phyloP scores from a whole-genome alignment of 2,113 vertebrate genomes.

The Toxotes chatareus region DNA sequence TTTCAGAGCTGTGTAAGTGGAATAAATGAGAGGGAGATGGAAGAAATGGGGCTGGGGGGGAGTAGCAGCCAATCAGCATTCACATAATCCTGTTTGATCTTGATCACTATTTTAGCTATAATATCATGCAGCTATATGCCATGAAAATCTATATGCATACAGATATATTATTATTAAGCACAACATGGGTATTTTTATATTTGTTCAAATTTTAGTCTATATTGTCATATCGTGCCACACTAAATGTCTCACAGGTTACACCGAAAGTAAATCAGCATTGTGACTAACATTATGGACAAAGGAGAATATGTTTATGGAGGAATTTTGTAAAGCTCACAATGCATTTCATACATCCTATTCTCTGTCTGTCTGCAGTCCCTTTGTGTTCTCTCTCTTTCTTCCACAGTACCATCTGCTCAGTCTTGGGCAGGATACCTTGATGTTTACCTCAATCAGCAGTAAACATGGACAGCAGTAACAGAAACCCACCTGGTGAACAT shows the following conservation, averaged over 20 bases:
- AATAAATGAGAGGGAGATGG: background rate
- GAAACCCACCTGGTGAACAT: constrained; percentile 5
- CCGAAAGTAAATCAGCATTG: background rate
- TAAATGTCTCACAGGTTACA: background rate
- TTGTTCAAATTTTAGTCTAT: background rate
- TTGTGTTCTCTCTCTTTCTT: background rate
- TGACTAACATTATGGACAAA: background rate
- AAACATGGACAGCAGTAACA: constrained; percentile 1
- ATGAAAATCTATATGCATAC: background rate
- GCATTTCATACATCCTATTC: background rate
- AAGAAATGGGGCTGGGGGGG: background rate
- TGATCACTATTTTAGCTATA: background rate
- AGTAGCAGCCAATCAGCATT: background rate
- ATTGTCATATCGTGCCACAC: background rate
- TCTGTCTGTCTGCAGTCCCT: background rate
- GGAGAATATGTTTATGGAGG: background rate
- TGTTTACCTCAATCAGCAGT: constrained; percentile 27
- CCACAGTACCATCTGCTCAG: constrained; percentile 25
- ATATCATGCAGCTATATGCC: background rate
- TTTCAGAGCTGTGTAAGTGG: background rate
- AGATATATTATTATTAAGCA: background rate
- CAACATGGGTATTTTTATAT: background rate
- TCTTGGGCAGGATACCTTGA: constrained; percentile 6
- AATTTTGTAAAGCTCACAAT: background rate
- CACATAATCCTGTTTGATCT: background rate